phyloP scores from a whole-genome alignment of 1,140 invertebrate genomes.

The Drosophila mojavensis region DNA sequence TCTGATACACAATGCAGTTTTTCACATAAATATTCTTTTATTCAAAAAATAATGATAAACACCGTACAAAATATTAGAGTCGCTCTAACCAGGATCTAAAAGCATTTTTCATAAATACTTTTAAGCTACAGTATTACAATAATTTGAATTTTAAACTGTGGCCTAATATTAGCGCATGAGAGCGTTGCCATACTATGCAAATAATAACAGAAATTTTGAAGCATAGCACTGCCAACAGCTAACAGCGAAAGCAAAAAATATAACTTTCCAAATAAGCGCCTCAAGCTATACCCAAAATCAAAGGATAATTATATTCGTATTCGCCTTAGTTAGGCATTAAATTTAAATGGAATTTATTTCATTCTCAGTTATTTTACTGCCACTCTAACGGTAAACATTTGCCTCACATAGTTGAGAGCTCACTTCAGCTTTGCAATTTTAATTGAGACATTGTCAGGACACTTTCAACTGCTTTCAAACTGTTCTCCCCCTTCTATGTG shows the following conservation, averaged over 20 bases:
- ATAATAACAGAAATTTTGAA: conserved; percentile 27
- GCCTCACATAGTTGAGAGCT: conserved; percentile 22
- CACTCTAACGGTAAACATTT: conserved; percentile 30
- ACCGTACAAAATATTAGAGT: too few relatives aligned
- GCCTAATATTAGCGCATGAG: conserved; percentile 5
- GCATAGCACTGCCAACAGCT: conserved; percentile 19
- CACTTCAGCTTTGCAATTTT: conserved; percentile 45
- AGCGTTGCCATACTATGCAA: conserved; percentile 26
- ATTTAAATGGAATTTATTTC: not conserved
- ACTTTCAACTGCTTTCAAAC: conserved; percentile 45
- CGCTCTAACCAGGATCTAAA: too few relatives aligned
- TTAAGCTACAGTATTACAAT: not conserved
- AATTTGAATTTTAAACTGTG: not conserved
- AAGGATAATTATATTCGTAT: not conserved
- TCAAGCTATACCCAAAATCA: not conserved
- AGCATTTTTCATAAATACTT: too few relatives aligned
- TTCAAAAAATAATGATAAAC: too few relatives aligned
- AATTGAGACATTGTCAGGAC: conserved; percentile 51
- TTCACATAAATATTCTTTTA: too few relatives aligned
- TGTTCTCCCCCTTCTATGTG: not conserved
- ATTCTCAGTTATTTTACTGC: not conserved
- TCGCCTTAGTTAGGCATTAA: not conserved
- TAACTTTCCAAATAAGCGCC: not conserved
- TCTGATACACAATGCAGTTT: too few relatives aligned
- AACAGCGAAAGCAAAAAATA: not conserved